Conservation (phyloP, 2,113 vertebrate species). For the Mesitornis unicolor region DNA sequence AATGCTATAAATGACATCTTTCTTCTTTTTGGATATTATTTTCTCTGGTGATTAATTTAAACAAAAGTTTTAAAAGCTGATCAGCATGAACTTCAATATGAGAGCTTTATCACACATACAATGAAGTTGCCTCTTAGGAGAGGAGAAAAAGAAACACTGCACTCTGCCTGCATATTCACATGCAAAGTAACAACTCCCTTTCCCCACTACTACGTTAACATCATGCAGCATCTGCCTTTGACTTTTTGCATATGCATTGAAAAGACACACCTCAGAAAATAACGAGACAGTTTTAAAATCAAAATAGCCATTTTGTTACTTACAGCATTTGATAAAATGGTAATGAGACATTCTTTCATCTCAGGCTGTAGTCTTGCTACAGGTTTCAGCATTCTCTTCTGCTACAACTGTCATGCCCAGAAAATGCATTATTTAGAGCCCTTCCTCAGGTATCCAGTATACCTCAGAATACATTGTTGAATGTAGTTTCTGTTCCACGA, state of each 20-base stretch:
- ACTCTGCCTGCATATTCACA: slow-evolving; percentile 33
- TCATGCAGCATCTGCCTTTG: slow-evolving; percentile 26
- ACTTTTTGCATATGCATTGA: slow-evolving; percentile 38
- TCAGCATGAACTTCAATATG: not conserved
- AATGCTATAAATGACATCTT: not conserved
- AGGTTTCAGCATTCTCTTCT: slow-evolving; percentile 79
- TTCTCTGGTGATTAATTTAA: not conserved
- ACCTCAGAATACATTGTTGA: slow-evolving; percentile 80
- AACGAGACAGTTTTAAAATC: not conserved
- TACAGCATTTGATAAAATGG: slow-evolving; percentile 95
- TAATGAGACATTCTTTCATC: slow-evolving; percentile 91
- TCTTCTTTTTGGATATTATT: not conserved
- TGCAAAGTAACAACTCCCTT: slow-evolving; percentile 42
- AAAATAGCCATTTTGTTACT: slow-evolving; percentile 75
- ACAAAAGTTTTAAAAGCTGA: slow-evolving; percentile 32
- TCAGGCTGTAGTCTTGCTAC: slow-evolving; percentile 71
- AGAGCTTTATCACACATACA: not conserved
- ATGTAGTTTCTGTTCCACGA: slow-evolving; percentile 48
- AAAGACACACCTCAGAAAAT: slow-evolving; percentile 26
- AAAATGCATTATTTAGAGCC: slow-evolving; percentile 83
- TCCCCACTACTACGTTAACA: not conserved
- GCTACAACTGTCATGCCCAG: slow-evolving; percentile 68
- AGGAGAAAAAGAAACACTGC: not conserved
- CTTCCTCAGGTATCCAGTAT: slow-evolving; percentile 77
- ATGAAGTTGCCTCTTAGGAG: slow-evolving; percentile 9